phyloP scores from a whole-genome alignment of 2,888 invertebrate species.

The Silvanus unidentatus region DNA sequence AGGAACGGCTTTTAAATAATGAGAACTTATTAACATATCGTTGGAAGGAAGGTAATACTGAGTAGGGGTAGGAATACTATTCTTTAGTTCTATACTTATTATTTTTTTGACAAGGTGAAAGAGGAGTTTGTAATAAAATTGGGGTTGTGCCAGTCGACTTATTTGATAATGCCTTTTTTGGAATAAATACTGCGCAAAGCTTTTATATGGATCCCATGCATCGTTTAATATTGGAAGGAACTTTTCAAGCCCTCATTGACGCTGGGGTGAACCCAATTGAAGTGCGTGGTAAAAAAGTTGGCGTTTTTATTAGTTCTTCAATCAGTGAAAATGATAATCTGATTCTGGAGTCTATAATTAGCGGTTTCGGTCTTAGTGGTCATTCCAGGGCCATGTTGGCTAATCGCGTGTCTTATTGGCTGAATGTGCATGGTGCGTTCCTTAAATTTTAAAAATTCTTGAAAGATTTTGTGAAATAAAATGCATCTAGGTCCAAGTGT shows the following conservation, averaged over 20 bases:
- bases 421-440: slow-evolving; percentile 86
- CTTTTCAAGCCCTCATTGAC: slow-evolving; percentile 47
- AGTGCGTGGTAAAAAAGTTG: slow-evolving; percentile 43
- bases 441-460: too few relatives aligned
- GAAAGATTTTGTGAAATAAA: neutral
- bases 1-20: slow-evolving; percentile 48
- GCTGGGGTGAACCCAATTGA: slow-evolving; percentile 46
- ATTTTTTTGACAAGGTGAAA: slow-evolving; percentile 42
- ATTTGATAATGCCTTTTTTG: slow-evolving; percentile 48
- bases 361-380: slow-evolving; percentile 63
- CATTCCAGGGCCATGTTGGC: slow-evolving; percentile 92
- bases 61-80: too few relatives aligned
- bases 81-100: too few relatives aligned
- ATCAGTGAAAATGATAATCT: slow-evolving; percentile 47
- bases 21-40: slow-evolving; percentile 33
- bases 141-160: slow-evolving; percentile 41
- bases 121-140: slow-evolving; percentile 38
- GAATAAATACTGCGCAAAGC: slow-evolving; percentile 46
- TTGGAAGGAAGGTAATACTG: slow-evolving; percentile 38
- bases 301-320: slow-evolving; percentile 45
- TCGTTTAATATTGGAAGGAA: slow-evolving; percentile 43
- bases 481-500: slow-evolving; percentile 51
- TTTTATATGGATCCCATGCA: slow-evolving; percentile 48
- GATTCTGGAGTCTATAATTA: slow-evolving; percentile 49
- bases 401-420: slow-evolving; percentile 85